phyloP scores from a whole-genome alignment of 2,888 invertebrate species.

The Sialis fuliginosa region DNA sequence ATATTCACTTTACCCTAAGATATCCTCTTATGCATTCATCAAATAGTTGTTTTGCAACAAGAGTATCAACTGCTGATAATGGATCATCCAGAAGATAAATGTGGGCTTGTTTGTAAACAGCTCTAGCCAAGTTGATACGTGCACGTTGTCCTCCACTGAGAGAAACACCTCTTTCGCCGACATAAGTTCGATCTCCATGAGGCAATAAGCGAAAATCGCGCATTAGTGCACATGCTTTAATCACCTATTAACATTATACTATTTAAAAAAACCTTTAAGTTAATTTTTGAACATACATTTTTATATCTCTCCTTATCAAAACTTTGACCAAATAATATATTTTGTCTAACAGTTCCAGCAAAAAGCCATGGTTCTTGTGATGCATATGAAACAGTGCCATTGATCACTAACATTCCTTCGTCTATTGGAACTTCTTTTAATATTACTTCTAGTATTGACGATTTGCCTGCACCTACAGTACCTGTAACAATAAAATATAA shows the following conservation, averaged over 20 bases:
- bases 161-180: conserved; percentile 64
- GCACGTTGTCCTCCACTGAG: conserved; percentile 75
- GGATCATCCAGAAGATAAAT: conserved; percentile 67
- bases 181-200: conserved; percentile 54
- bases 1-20: conserved; percentile 17
- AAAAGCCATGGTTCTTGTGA: conserved; percentile 46
- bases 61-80: conserved; percentile 58
- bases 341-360: conserved; percentile 46
- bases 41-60: conserved; percentile 53
- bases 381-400: conserved; percentile 36
- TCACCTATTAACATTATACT: conserved; percentile 20
- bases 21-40: conserved; percentile 47
- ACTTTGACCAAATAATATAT: conserved; percentile 55
- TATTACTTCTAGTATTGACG: conserved; percentile 25
- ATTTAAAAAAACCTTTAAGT: too few relatives aligned
- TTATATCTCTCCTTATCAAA: conserved; percentile 35
- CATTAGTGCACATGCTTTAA: conserved; percentile 42
- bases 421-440: conserved; percentile 26
- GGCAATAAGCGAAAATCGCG: conserved; percentile 59
- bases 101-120: conserved; percentile 57
- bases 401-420: conserved; percentile 23
- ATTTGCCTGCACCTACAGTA: conserved; percentile 49
- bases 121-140: conserved; percentile 58
- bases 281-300: conserved; percentile 12
- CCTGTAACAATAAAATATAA: conserved; percentile 26